A percentile compares a stretch with the other conserved stretches of the same genome.
These are phyloP conservation scores for Callipepla californica DNA, from an alignment of 2,113 vertebrate species.

Conservation along the genomic window DNA sequence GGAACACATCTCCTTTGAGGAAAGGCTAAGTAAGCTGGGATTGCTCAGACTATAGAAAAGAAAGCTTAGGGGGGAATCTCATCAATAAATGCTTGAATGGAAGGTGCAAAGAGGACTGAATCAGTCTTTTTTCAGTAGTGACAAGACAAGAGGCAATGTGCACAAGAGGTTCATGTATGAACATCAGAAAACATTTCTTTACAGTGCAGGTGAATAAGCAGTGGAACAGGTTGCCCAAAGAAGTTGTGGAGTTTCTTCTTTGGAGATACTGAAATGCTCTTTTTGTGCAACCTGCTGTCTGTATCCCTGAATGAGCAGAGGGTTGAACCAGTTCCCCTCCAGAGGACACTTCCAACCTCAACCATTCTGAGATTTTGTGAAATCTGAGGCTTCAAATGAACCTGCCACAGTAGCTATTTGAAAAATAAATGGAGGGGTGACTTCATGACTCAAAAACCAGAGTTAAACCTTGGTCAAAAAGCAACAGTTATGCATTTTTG, in stretches of 20 bases:
- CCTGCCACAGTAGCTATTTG: background rate
- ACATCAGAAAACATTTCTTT: background rate
- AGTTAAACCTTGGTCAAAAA: background rate
- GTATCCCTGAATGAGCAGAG: background rate
- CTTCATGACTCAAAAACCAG: background rate
- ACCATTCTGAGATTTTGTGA: background rate
- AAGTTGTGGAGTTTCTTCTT: background rate
- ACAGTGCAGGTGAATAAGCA: background rate
- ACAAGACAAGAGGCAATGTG: background rate
- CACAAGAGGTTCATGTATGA: background rate
- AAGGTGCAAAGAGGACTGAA: background rate
- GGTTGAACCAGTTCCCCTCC: background rate
- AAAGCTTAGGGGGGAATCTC: background rate
- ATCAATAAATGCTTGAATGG: background rate
- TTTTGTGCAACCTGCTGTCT: too few species aligned
- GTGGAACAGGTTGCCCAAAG: background rate
- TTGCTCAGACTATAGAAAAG: background rate
- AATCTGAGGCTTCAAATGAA: background rate
- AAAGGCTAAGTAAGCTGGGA: background rate
- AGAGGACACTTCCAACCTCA: background rate
- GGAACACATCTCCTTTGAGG: background rate
- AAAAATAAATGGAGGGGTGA: background rate
- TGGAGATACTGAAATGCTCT: background rate
- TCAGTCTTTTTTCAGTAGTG: background rate
- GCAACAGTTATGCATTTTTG: background rate